These are phyloP conservation scores for Acanthurus lineatus DNA, from an alignment of 2,797 vertebrate genomes.

Conservation along the genomic window DNA sequence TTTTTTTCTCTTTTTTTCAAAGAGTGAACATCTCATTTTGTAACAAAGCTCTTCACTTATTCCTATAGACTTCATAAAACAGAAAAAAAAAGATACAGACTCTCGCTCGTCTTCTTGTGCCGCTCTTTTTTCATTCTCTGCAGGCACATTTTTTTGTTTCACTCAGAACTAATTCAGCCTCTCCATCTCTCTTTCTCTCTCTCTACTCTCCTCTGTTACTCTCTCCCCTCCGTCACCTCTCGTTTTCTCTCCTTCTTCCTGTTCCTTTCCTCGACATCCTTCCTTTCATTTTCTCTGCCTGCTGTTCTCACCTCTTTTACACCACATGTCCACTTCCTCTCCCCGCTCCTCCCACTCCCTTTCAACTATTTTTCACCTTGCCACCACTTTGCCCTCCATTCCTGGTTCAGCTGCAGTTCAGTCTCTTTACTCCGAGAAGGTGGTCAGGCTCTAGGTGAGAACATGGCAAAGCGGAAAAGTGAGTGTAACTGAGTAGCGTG, in stretches of 20 bases:
- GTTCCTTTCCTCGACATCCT: neutral
- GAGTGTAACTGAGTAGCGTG: slow-evolving; percentile 12
- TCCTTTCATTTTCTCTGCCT: slow-evolving; percentile 13
- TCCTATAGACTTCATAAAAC: slow-evolving; percentile 27
- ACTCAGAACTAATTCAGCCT: neutral
- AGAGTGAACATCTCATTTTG: slow-evolving; percentile 34
- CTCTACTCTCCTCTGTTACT: neutral
- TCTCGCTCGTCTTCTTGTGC: neutral
- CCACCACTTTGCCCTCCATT: slow-evolving; percentile 53
- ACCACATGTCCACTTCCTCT: slow-evolving; percentile 46
- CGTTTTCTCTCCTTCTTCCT: neutral
- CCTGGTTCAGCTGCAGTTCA: slow-evolving; percentile 66
- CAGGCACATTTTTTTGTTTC: slow-evolving; percentile 23
- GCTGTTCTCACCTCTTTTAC: slow-evolving; percentile 61
- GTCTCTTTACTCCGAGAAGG: slow-evolving; percentile 28
- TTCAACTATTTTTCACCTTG: slow-evolving; percentile 65
- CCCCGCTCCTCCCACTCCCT: slow-evolving; percentile 33
- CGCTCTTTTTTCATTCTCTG: neutral
- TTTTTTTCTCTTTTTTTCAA: slow-evolving; percentile 9
- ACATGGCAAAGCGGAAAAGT: slow-evolving; percentile 1
- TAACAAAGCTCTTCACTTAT: slow-evolving; percentile 34
- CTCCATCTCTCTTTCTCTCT: slow-evolving; percentile 1
- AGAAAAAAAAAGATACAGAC: slow-evolving; percentile 11
- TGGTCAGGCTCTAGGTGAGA: slow-evolving; percentile 15
- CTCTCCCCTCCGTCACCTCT: no score